Conservation (phyloP, 2,888 invertebrate species). For the Drosophila kuntzei region DNA sequence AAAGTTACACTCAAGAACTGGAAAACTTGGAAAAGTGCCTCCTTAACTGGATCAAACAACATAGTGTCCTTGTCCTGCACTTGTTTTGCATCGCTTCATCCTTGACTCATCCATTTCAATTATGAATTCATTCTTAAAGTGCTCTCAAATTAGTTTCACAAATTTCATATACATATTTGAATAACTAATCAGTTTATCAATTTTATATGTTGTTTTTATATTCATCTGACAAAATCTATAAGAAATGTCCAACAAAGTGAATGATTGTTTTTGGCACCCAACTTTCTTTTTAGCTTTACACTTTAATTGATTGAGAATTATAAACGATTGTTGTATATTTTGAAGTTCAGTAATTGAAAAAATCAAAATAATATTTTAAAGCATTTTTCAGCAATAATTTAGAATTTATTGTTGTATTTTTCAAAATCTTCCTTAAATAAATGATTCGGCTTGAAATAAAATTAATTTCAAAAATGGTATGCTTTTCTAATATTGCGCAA, state of each 20-base stretch:
- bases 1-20: conserved; percentile 20
- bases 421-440: too few species aligned
- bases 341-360: too few species aligned
- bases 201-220: not conserved
- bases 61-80: conserved; percentile 11
- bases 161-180: conserved; percentile 10
- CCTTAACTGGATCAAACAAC: not conserved
- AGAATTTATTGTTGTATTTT: too few species aligned
- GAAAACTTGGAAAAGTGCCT: conserved; percentile 18
- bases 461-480: too few species aligned
- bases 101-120: conserved; percentile 27
- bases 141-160: conserved; percentile 13
- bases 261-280: not conserved
- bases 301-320: not conserved
- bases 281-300: not conserved
- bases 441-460: too few species aligned
- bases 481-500: too few species aligned
- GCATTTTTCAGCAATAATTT: not conserved
- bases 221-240: not conserved
- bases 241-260: not conserved
- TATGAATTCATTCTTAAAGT: conserved; percentile 31
- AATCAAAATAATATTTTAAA: too few species aligned
- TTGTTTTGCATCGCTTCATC: not conserved
- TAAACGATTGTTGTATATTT: not conserved
- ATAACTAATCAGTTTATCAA: conserved; percentile 15